Conservation (phyloP, 2,113 vertebrate species). For the Corythaeola cristata region DNA sequence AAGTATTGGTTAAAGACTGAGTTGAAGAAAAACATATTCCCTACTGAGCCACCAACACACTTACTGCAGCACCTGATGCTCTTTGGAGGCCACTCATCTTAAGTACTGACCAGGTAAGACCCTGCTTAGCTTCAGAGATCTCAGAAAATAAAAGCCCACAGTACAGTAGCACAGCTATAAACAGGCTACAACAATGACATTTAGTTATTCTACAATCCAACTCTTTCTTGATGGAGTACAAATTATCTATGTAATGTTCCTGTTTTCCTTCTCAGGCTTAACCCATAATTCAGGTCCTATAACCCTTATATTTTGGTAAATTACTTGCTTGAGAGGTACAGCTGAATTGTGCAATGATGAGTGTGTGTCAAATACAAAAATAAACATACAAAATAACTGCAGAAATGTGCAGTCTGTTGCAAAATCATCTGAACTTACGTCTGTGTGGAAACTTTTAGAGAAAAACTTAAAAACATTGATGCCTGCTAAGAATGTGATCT, state of each 20-base stretch:
- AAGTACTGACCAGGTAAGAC: slow-evolving; percentile 60
- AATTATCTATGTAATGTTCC: not conserved
- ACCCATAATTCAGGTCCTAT: not conserved
- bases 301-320: not conserved
- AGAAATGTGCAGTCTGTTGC: not conserved
- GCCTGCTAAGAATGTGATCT: not conserved
- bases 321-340: not conserved
- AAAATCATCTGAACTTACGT: not conserved
- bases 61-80: slow-evolving; percentile 60
- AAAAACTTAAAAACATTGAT: not conserved
- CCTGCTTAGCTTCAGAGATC: slow-evolving; percentile 58
- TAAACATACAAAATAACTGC: not conserved
- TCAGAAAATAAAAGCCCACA: slow-evolving; percentile 61
- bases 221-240: not conserved
- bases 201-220: slow-evolving; percentile 34
- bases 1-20: not conserved
- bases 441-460: not conserved
- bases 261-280: not conserved
- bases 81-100: slow-evolving; percentile 53
- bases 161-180: slow-evolving; percentile 59
- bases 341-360: not conserved
- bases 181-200: slow-evolving; percentile 46
- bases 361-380: not conserved
- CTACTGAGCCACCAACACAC: slow-evolving; percentile 19
- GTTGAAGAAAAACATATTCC: not conserved